These are phyloP conservation scores for Panopea generosa DNA, from an alignment of 2,888 invertebrate species.

Conservation along the genomic window DNA sequence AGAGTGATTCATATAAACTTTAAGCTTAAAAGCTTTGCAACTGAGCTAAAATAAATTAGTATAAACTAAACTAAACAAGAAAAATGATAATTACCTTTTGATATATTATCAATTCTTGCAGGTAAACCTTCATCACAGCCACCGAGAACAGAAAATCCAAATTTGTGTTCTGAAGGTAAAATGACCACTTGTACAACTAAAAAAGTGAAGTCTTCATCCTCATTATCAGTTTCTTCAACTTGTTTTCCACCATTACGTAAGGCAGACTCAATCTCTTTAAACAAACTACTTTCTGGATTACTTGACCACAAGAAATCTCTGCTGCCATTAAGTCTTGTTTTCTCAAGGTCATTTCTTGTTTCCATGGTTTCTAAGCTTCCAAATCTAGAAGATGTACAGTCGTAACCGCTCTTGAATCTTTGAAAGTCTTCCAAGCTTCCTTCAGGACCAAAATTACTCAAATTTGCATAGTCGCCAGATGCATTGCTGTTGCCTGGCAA, in stretches of 20 bases:
- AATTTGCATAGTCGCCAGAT: slow-evolving; percentile 45
- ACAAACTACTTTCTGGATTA: slow-evolving; percentile 12
- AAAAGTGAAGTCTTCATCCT: slow-evolving; percentile 29
- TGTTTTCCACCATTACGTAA: slow-evolving; percentile 8
- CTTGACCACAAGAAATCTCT: slow-evolving; percentile 1
- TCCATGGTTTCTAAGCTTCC: slow-evolving; percentile 54
- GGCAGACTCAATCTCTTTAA: slow-evolving; percentile 48
- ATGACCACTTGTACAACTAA: slow-evolving; percentile 67
- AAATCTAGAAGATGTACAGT: slow-evolving; percentile 54
- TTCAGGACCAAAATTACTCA: slow-evolving; percentile 35
- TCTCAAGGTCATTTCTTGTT: neutral
- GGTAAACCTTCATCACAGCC: slow-evolving; percentile 85
- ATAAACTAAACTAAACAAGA: neutral
- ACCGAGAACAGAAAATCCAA: slow-evolving; percentile 86
- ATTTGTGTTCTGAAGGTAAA: slow-evolving; percentile 81
- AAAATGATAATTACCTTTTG: slow-evolving; percentile 79
- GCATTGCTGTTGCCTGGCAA: slow-evolving; percentile 53
- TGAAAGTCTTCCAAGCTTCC: slow-evolving; percentile 62
- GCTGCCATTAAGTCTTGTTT: neutral
- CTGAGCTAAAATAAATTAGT: no score
- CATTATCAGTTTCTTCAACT: slow-evolving; percentile 1
- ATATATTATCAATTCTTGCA: slow-evolving; percentile 85
- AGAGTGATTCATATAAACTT: no score
- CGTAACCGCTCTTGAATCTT: slow-evolving; percentile 56
- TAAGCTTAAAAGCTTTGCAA: no score